Conservation (phyloP, 2,888 invertebrate genomes). For the Gibbula magus region DNA sequence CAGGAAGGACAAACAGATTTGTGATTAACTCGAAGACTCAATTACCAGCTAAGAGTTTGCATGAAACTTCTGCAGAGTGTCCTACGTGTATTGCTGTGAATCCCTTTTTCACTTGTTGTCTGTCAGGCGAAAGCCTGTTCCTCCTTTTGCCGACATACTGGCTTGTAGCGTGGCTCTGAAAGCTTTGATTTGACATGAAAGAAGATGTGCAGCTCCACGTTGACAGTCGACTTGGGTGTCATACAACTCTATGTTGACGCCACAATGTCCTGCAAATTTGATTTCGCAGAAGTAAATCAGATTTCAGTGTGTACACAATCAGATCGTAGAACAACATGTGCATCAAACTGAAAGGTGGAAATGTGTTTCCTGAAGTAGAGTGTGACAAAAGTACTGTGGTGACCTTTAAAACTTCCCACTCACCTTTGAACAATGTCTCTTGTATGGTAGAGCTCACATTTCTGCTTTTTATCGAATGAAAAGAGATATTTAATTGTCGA, state of each 20-base stretch:
- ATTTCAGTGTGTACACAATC: too few species aligned
- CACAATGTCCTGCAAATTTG: too few species aligned
- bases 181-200: conserved; percentile 6
- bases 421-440: too few species aligned
- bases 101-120: neutral
- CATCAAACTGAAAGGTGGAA: too few species aligned
- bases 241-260: neutral
- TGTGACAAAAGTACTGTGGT: too few species aligned
- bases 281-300: too few species aligned
- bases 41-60: neutral
- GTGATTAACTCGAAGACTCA: neutral
- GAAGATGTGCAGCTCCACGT: neutral
- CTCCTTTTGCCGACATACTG: neutral
- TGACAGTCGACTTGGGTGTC: neutral
- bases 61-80: neutral
- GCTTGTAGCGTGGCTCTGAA: neutral
- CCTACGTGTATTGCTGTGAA: neutral
- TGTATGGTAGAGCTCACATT: too few species aligned
- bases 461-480: too few species aligned
- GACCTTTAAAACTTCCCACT: too few species aligned
- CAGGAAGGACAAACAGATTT: neutral
- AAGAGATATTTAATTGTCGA: too few species aligned
- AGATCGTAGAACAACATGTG: too few species aligned
- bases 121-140: neutral
- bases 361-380: too few species aligned